These are phyloP conservation scores for Archips crataeganus DNA, from an alignment of 2,888 invertebrate species.

Conservation along the genomic window DNA sequence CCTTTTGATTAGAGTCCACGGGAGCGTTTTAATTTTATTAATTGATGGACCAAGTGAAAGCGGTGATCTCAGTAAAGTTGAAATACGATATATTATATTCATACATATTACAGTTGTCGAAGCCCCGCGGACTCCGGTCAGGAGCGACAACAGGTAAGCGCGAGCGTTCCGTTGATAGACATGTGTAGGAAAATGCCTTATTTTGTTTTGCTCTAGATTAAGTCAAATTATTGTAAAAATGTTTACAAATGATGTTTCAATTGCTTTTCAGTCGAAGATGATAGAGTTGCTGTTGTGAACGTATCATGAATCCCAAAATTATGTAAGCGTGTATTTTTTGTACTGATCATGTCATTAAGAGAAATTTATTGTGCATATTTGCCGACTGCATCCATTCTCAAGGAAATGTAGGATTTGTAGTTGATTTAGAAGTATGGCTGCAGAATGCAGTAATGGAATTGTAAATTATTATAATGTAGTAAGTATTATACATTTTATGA, in stretches of 20 bases:
- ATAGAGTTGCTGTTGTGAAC: slow-evolving; percentile 64
- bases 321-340: slow-evolving; percentile 57
- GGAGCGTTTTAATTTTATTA: slow-evolving; percentile 56
- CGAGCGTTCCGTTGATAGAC: slow-evolving; percentile 65
- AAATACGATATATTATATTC: slow-evolving; percentile 47
- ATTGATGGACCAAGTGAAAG: slow-evolving; percentile 79
- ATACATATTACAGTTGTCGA: slow-evolving; percentile 47
- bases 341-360: slow-evolving; percentile 60
- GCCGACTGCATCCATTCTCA: slow-evolving; percentile 60
- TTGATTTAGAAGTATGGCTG: slow-evolving; percentile 5
- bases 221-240: slow-evolving; percentile 54
- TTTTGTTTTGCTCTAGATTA: slow-evolving; percentile 81
- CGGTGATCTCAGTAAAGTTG: slow-evolving; percentile 72
- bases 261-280: slow-evolving; percentile 59
- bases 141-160: slow-evolving; percentile 40
- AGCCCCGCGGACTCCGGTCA: slow-evolving; percentile 62
- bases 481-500: slow-evolving; percentile 10
- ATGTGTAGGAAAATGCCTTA: slow-evolving; percentile 80
- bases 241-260: slow-evolving; percentile 58
- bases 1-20: slow-evolving; percentile 69
- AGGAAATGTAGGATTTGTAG: slow-evolving; percentile 65
- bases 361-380: slow-evolving; percentile 52
- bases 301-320: slow-evolving; percentile 55
- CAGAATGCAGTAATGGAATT: slow-evolving; percentile 12
- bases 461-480: slow-evolving; percentile 26